Evolutionary conservation across 2,797 vertebrate genomes (phyloP), one percentile per base, ranked within the genome.

Genomic region (Lepilemur ruficaudatus): DNA sequence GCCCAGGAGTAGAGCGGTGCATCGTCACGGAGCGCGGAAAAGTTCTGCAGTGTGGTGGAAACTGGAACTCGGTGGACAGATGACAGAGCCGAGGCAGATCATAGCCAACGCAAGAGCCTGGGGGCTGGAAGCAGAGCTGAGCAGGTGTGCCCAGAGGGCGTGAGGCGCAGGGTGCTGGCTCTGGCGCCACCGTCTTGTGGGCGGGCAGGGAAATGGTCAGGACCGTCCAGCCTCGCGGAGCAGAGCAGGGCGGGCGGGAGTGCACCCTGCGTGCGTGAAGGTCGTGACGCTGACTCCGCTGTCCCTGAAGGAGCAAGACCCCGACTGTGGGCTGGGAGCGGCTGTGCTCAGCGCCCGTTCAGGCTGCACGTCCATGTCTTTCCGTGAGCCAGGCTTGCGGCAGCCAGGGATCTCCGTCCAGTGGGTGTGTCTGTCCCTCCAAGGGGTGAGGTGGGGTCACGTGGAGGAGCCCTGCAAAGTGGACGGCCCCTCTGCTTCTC

Each of bases 241-340:
- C 3, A 6, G 73, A 11, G 4, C 10, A 20, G 48, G 9, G 38
- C 1, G 5, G 50, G 17, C 8, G 3, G 50, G 1, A 9, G 9
- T 46, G 30, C 57, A 4, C 7, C 46, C 15, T 1, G 3, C 10
- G 10, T 2, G 1, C 0, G 55, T 25, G 3, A 18, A 41, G 43
- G 22, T 18, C 8, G 14, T 14, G 79, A 13, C 6, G 0, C 13
- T 0, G 69, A 50, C 28, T 20, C 22, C 4, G 30, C 32, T 55
- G 17, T 46, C 48, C 30, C 30, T 9, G 14, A 17, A 70, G 87
- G 72, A n/a, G 28, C 2, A 17, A 41, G 46, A 4, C 61, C 50
- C 15, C 2, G 79, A 12, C 67, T 12, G 35, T 12, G 32, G 32
- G 63, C 63, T 8, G 7, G 17, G 63, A 65, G 63, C 30, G 18